Evolutionary conservation across 92 coral and sea anemone species (phyloP).

Genomic region (Umimayanthus kanabou): DNA sequence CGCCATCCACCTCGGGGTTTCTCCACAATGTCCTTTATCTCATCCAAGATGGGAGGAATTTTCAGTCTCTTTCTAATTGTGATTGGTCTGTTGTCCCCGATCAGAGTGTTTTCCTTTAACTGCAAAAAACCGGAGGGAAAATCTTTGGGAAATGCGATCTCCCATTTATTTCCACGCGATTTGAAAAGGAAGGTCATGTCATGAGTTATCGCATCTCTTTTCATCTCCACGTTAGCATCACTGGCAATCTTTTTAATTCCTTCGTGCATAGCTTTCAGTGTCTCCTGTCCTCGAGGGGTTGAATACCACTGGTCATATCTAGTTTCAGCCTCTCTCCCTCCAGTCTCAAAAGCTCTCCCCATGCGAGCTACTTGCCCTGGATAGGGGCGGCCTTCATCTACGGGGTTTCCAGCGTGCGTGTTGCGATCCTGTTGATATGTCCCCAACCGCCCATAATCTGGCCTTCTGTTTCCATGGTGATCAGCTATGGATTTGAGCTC

Average conservation of each 20-base stretch:
- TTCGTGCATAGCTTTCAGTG: slow-evolving; percentile 23
- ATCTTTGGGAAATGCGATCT: slow-evolving; percentile 15
- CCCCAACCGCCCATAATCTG: neutral
- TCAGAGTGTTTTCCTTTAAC: neutral
- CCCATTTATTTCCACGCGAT: slow-evolving; percentile 32
- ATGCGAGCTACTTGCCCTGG: neutral
- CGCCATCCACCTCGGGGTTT: neutral
- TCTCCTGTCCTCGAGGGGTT: slow-evolving; percentile 30
- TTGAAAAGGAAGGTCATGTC: slow-evolving; percentile 43
- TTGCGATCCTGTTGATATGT: neutral
- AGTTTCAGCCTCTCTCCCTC: neutral
- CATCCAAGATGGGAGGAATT: neutral
- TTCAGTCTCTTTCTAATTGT: neutral
- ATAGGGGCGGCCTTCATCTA: neutral
- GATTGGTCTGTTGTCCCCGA: neutral
- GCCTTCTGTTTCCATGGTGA: neutral
- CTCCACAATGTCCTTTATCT: neutral
- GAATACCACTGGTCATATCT: slow-evolving; percentile 50
- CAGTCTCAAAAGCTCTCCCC: neutral
- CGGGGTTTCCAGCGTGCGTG: neutral
- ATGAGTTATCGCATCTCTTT: slow-evolving; percentile 37
- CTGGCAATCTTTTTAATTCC: slow-evolving; percentile 32
- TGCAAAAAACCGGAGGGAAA: slow-evolving; percentile 43
- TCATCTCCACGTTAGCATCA: slow-evolving; percentile 15
- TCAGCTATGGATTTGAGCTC: neutral